Conservation (phyloP, 2,888 invertebrate genomes). For the Drosophila borborema region DNA sequence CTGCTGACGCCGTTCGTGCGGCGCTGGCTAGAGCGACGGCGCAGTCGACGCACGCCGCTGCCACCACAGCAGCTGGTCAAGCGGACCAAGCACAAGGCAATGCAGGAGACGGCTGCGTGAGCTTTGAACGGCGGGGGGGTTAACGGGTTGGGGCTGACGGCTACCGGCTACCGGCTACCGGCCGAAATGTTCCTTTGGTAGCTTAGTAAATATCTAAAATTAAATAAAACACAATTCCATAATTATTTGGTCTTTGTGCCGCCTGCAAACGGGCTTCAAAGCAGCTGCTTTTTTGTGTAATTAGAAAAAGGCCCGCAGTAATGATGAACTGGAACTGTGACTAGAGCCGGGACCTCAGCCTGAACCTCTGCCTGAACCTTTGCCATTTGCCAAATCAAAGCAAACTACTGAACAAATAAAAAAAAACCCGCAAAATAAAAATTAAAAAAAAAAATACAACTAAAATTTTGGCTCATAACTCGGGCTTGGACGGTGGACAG, state of each 20-base stretch:
- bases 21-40: conserved; percentile 84
- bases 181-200: conserved; percentile 68
- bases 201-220: conserved; percentile 69
- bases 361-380: conserved; percentile 22
- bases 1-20: conserved; percentile 90
- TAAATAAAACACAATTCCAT: conserved; percentile 68
- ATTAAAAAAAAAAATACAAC: conserved; percentile 22
- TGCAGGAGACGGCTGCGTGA: conserved; percentile 68
- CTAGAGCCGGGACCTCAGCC: background rate
- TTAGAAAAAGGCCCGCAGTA: conserved; percentile 75
- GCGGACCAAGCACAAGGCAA: conserved; percentile 15
- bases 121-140: background rate
- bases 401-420: conserved; percentile 47
- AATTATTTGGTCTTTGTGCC: conserved; percentile 45
- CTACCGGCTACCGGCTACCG: conserved; percentile 16
- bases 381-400: conserved; percentile 61
- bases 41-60: conserved; percentile 38
- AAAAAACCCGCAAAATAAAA: background rate
- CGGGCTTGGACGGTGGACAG: background rate
- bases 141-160: conserved; percentile 12
- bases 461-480: conserved; percentile 17
- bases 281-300: conserved; percentile 54
- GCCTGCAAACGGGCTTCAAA: conserved; percentile 64
- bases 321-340: conserved; percentile 13
- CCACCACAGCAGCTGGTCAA: conserved; percentile 34